Conservation (phyloP, 2,113 vertebrate species). For the Mastomys coucha region DNA sequence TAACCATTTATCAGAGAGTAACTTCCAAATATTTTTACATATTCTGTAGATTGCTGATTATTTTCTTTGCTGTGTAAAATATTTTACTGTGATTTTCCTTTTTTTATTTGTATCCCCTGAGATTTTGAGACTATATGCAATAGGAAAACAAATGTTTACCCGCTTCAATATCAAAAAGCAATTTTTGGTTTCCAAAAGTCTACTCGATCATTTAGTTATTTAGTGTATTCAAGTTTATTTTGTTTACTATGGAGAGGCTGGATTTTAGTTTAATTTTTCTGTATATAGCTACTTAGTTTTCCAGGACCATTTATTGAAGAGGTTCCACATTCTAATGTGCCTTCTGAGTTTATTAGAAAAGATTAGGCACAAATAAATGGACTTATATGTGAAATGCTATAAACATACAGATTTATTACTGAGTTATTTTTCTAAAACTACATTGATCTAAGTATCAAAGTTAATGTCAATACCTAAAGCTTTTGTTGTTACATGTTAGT, state of each 20-base stretch:
- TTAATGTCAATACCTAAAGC: background rate
- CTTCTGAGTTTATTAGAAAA: background rate
- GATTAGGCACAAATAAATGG: background rate
- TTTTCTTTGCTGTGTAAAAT: background rate
- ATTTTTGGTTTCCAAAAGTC: background rate
- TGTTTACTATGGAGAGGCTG: background rate
- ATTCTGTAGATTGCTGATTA: background rate
- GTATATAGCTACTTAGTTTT: background rate
- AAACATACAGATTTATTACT: background rate
- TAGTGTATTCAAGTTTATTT: background rate
- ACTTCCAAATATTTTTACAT: background rate
- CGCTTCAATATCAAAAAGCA: background rate
- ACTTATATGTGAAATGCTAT: background rate
- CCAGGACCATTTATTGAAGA: background rate
- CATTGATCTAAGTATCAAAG: background rate
- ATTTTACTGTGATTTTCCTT: background rate
- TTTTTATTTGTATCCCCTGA: background rate
- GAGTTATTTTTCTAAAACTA: background rate
- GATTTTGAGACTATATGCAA: background rate
- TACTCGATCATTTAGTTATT: background rate
- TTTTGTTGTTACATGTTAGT: background rate
- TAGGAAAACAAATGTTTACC: background rate
- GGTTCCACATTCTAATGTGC: fast-evolving
- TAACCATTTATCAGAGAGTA: too few relatives aligned
- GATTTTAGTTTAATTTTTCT: background rate